Percentiles rank a stretch among this genome's conserved stretches.
phyloP scores from a whole-genome alignment of 2,797 vertebrate genomes.

The Rhabdomys pumilio region DNA sequence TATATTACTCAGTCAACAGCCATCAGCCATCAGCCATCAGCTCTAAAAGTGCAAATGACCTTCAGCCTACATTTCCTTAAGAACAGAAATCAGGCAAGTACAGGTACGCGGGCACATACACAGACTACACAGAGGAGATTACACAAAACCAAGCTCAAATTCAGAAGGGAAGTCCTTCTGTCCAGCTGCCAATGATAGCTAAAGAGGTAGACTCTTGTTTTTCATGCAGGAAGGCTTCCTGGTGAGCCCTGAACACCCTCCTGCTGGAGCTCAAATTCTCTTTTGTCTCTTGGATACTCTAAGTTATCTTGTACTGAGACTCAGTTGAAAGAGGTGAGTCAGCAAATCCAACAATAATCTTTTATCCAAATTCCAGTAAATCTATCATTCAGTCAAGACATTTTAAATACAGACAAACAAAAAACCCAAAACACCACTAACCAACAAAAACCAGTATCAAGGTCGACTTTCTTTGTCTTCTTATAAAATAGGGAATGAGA shows the following conservation, averaged over 20 bases:
- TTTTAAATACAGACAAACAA: not conserved
- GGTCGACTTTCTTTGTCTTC: not conserved
- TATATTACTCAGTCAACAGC: not conserved
- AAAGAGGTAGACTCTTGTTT: not conserved
- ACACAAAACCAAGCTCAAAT: not conserved
- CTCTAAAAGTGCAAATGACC: not conserved
- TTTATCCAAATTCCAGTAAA: not conserved
- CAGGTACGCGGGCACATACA: rapidly evolving
- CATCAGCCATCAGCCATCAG: not conserved
- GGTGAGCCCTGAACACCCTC: not conserved
- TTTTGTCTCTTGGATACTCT: not conserved
- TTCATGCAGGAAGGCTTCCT: not conserved
- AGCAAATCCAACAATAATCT: not conserved
- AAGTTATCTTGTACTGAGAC: not conserved
- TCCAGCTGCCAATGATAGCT: not conserved
- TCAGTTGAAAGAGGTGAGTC: not conserved
- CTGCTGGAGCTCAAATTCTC: not conserved
- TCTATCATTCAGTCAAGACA: not conserved
- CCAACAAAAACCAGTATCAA: not conserved
- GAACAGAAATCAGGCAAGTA: not conserved
- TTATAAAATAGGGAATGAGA: not conserved
- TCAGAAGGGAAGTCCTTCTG: not conserved
- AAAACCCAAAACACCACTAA: not conserved
- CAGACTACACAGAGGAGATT: rapidly evolving
- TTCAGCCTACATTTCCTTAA: not conserved